A percentile compares a stretch with the other conserved stretches of the same genome.
Evolutionary conservation across 2,113 vertebrate genomes (phyloP).

Genomic region (Trichechus manatus): DNA sequence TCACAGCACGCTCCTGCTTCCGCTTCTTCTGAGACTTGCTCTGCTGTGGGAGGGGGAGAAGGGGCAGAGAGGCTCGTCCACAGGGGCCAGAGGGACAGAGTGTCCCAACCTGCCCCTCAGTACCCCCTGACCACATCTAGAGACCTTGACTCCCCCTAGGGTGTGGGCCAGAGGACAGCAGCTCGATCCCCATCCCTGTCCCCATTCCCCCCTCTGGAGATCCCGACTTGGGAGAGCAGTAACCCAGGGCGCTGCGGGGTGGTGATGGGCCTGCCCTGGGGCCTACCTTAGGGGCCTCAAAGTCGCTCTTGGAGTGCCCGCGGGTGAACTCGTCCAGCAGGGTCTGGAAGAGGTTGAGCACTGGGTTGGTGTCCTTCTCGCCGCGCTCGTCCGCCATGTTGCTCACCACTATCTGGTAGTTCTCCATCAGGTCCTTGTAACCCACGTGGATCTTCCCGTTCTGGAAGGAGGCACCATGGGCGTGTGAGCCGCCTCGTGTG

Average conservation of each 20-base stretch:
- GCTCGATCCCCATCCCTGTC: too few relatives aligned
- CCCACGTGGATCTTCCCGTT: slow-evolving; percentile 93
- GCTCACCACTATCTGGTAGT: slow-evolving; percentile 95
- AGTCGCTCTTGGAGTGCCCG: slow-evolving; percentile 94
- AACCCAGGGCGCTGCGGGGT: background rate
- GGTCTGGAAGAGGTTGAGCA: slow-evolving; percentile 98
- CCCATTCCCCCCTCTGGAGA: too few relatives aligned
- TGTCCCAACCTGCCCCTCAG: background rate
- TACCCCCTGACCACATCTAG: background rate
- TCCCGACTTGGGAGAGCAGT: too few relatives aligned
- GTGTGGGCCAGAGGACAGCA: background rate
- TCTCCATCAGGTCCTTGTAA: slow-evolving; percentile 95
- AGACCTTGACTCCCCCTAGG: background rate
- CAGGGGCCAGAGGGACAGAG: background rate
- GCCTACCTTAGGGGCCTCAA: slow-evolving; percentile 83
- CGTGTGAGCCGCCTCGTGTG: background rate
- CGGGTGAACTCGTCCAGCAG: slow-evolving; percentile 97
- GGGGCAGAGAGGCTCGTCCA: background rate
- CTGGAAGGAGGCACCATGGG: slow-evolving; percentile 81
- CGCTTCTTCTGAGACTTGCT: slow-evolving; percentile 95
- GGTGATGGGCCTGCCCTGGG: too few relatives aligned
- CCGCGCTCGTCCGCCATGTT: slow-evolving; percentile 92
- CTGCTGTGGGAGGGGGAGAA: slow-evolving; percentile 86
- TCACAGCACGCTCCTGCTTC: slow-evolving; percentile 95
- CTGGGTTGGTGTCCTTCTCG: slow-evolving; percentile 95